Conservation (phyloP, 2,888 invertebrate species). For the Melanargia galathea region DNA sequence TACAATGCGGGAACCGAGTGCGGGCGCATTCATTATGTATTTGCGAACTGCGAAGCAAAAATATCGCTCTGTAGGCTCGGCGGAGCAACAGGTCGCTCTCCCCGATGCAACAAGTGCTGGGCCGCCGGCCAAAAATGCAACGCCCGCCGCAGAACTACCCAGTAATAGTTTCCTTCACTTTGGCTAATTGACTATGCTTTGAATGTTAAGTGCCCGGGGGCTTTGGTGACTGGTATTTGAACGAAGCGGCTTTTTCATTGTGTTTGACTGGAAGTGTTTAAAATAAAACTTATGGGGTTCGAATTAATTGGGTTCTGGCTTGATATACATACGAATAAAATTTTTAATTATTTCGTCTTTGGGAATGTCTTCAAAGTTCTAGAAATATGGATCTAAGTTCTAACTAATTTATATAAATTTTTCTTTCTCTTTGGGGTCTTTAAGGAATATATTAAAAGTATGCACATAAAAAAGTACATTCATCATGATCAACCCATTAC, state of each 20-base stretch:
- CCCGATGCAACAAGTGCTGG: constrained; percentile 80
- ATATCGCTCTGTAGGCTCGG: constrained; percentile 62
- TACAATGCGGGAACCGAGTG: constrained; percentile 64
- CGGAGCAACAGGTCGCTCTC: constrained; percentile 69
- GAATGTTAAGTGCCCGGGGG: constrained; percentile 50
- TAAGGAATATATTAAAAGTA: too few species aligned
- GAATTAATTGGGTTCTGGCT: neutral
- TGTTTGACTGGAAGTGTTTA: neutral
- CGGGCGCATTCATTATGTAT: constrained; percentile 79
- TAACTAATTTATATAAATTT: neutral
- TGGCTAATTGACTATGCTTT: constrained; percentile 47
- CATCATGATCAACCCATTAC: too few species aligned
- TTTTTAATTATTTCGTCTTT: neutral
- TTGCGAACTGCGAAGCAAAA: constrained; percentile 65
- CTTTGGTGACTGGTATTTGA: constrained; percentile 35
- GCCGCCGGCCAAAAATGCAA: constrained; percentile 81
- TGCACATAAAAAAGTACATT: too few species aligned
- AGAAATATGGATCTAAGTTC: neutral
- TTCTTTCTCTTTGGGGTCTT: neutral
- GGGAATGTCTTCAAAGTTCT: neutral
- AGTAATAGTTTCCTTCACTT: constrained; percentile 40
- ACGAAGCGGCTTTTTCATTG: neutral
- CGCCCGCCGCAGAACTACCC: constrained; percentile 64
- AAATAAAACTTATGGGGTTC: neutral
- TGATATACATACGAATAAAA: neutral